Base-by-base conservation (phyloP, 2,797 vertebrate genomes). In the Luscinia luscinia region DNA sequence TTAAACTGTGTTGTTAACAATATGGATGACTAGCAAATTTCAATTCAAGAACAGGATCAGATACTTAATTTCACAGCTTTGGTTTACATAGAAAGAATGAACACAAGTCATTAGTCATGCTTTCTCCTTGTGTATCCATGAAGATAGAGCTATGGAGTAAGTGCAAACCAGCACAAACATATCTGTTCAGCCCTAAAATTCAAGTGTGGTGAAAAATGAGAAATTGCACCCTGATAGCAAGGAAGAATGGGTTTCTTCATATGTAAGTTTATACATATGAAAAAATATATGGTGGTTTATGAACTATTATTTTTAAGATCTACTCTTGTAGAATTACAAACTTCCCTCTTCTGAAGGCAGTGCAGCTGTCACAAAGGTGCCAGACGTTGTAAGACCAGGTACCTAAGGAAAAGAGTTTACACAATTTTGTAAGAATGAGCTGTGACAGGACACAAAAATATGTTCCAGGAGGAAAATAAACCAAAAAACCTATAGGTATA, bases 391-490 rank as follows among this genome's bases (percentile, higher is more conserved):
- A 90, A 66, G 30, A 82, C 89, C 84, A 76, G 66, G 34, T 41
- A 74, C 68, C 58, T 78, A 46, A 91, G 67, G 74, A 90, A 55
- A 89, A 70, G 52, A 89, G 13, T 67, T 89, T 91, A 30, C 48
- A 59, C n/a, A 57, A 34, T 83, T 89, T 91, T 89, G 22, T 82
- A 77, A 80, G 61, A 90, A 79, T n/a, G 10, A 89, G 21, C 89
- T 93, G 69, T 5, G 8, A 76, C 55, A 66, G 77, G 49, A 89
- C 59, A 69, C 1, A 1, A 92, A 86, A 93, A 74, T 70, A 32
- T 45, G n/a, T 61, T 74, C 23, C 0, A 5, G 45, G 40, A 85
- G 41, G 54, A 89, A 84, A 84, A 78, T 34, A 80, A 74, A 26
- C 2, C 46, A 14, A n/a, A n/a, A 32, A 54, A 20, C 51, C 48